A percentile compares a stretch with the other conserved stretches of the same genome.
phyloP scores from a whole-genome alignment of 2,113 vertebrate genomes.

The Oryzias celebensis region DNA sequence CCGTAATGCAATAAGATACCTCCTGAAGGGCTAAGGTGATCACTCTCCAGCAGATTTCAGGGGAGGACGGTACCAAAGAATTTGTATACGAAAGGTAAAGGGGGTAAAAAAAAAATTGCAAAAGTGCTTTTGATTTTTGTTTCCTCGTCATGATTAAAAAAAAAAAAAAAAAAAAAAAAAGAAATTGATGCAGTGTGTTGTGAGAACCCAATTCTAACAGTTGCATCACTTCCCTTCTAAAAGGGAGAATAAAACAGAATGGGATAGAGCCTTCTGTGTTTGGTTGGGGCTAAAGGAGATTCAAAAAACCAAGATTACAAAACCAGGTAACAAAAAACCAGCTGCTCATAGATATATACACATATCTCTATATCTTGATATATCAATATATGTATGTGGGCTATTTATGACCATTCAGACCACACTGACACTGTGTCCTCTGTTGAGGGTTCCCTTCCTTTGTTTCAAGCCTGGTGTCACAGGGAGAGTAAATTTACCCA shows the following conservation, averaged over 20 bases:
- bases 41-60: conserved; percentile 44
- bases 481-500: conserved; percentile 69
- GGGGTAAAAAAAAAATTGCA: conserved; percentile 7
- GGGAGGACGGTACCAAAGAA: conserved; percentile 4
- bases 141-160: conserved; percentile 30
- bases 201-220: conserved; percentile 38
- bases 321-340: neutral
- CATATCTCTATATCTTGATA: conserved; percentile 37
- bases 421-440: conserved; percentile 43
- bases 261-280: conserved; percentile 54
- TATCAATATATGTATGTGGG: conserved; percentile 34
- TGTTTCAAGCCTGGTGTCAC: conserved; percentile 41
- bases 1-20: conserved; percentile 70
- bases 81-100: conserved; percentile 10
- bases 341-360: conserved; percentile 36
- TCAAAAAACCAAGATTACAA: no score
- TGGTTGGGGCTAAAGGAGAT: conserved; percentile 1
- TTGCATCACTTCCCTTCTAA: conserved; percentile 47
- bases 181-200: conserved; percentile 11
- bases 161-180: conserved; percentile 2
- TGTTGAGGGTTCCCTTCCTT: conserved; percentile 31
- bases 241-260: conserved; percentile 57
- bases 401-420: conserved; percentile 35
- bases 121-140: conserved; percentile 24
- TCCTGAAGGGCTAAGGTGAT: conserved; percentile 48